Percentiles rank a stretch among this genome's conserved stretches.
Conservation (phyloP, 2,888 invertebrate genomes). For the Hypercompe scribonia region DNA sequence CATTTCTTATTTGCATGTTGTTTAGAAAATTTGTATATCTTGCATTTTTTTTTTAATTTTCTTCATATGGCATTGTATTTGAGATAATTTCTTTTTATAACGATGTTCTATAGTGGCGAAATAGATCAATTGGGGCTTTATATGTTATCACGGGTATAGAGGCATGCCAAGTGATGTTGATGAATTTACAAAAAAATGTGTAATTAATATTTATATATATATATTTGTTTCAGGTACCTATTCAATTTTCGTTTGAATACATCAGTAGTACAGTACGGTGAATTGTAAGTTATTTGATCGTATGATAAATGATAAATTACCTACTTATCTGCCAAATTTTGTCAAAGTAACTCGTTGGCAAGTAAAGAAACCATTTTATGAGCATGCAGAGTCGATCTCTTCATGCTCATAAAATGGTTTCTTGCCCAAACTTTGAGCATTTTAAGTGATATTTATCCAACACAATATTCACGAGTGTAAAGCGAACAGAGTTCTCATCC, state of each 20-base stretch:
- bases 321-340: too few species aligned
- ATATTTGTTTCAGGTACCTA: not conserved
- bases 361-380: too few species aligned
- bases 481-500: slow-evolving; percentile 31
- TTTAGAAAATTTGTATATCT: too few species aligned
- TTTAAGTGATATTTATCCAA: not conserved
- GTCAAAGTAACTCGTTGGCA: not conserved
- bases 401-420: not conserved
- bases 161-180: not conserved
- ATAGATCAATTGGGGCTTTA: too few species aligned
- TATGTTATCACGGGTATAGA: too few species aligned
- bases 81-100: too few species aligned
- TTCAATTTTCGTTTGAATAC: not conserved
- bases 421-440: not conserved
- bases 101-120: too few species aligned
- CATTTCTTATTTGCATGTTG: too few species aligned
- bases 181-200: not conserved
- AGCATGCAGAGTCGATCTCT: too few species aligned
- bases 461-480: not conserved
- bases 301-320: too few species aligned
- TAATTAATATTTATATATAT: not conserved
- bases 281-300: slow-evolving; percentile 1
- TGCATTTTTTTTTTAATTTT: too few species aligned
- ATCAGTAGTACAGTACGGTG: not conserved
- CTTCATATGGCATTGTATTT: too few species aligned